A percentile compares a stretch with the other conserved stretches of the same genome.
Conservation (phyloP, 2,113 vertebrate species). For the Oryzias melastigma region DNA sequence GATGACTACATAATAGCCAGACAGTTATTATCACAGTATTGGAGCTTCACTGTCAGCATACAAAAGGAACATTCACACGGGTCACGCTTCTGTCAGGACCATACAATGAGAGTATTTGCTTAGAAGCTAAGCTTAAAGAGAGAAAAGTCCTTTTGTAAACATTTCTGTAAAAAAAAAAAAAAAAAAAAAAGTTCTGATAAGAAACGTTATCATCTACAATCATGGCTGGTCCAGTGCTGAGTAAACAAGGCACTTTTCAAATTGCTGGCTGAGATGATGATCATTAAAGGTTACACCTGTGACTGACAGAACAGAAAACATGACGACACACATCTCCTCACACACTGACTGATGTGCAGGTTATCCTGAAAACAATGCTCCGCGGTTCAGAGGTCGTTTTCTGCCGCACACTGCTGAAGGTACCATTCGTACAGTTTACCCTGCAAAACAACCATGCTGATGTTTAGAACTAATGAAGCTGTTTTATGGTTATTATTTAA, state of each 20-base stretch:
- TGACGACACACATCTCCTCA: slow-evolving; percentile 3
- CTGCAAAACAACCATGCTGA: slow-evolving; percentile 44
- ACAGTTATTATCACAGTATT: slow-evolving; percentile 17
- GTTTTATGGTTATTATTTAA: too few relatives aligned
- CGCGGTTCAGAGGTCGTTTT: slow-evolving; percentile 73
- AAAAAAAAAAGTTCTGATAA: slow-evolving; percentile 48
- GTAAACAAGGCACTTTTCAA: slow-evolving; percentile 59
- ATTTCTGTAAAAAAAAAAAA: slow-evolving; percentile 16
- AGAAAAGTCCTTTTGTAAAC: slow-evolving; percentile 43
- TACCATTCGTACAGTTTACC: slow-evolving; percentile 77
- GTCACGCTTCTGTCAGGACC: slow-evolving; percentile 12
- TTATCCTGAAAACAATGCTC: neutral
- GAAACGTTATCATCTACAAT: slow-evolving; percentile 26
- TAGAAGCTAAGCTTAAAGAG: slow-evolving; percentile 12
- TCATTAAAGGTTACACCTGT: slow-evolving; percentile 2
- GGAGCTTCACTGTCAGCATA: slow-evolving; percentile 6
- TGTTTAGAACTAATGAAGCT: neutral
- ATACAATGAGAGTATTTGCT: slow-evolving; percentile 1
- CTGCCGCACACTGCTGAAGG: slow-evolving; percentile 77
- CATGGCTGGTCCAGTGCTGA: slow-evolving; percentile 35
- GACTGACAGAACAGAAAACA: slow-evolving; percentile 10
- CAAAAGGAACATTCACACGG: slow-evolving; percentile 22
- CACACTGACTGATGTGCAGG: neutral
- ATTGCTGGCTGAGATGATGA: slow-evolving; percentile 35
- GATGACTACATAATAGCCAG: slow-evolving; percentile 28